A percentile compares a stretch with the other conserved stretches of the same genome.
phyloP scores from a whole-genome alignment of 1,140 invertebrate genomes.

The Hylyphantes graminicola region DNA sequence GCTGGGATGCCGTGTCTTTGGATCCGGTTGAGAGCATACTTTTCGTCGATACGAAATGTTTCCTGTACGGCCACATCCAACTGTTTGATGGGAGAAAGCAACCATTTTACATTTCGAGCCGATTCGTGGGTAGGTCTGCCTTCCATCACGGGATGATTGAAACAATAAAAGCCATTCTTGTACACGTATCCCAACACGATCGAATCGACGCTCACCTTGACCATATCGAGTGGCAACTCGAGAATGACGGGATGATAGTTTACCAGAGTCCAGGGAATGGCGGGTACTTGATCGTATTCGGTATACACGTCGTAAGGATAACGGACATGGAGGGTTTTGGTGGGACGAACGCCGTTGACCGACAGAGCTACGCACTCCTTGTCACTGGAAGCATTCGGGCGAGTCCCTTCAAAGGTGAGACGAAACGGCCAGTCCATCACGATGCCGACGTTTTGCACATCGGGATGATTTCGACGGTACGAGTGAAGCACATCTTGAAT shows the following conservation, averaged over 20 bases:
- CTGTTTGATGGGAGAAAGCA: background rate
- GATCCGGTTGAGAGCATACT: background rate
- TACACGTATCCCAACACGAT: background rate
- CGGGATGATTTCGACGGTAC: background rate
- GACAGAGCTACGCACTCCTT: background rate
- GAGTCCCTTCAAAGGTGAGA: background rate
- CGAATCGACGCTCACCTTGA: background rate
- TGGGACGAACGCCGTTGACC: background rate
- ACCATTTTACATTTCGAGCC: background rate
- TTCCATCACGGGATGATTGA: constrained; percentile 15
- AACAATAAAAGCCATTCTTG: constrained; percentile 9
- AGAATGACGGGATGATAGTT: background rate
- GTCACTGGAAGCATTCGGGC: background rate
- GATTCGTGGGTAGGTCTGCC: background rate
- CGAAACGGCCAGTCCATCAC: constrained; percentile 1
- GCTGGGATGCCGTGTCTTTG: background rate
- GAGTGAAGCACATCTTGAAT: constrained; percentile 5
- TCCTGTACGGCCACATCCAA: background rate
- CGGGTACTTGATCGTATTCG: background rate
- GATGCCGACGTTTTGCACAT: background rate
- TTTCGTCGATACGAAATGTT: background rate
- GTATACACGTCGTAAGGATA: constrained; percentile 5
- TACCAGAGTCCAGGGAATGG: background rate
- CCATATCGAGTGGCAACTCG: background rate
- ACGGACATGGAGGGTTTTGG: background rate